Base-by-base conservation (phyloP, 1,140 invertebrate genomes). In the Hestina assimilis region DNA sequence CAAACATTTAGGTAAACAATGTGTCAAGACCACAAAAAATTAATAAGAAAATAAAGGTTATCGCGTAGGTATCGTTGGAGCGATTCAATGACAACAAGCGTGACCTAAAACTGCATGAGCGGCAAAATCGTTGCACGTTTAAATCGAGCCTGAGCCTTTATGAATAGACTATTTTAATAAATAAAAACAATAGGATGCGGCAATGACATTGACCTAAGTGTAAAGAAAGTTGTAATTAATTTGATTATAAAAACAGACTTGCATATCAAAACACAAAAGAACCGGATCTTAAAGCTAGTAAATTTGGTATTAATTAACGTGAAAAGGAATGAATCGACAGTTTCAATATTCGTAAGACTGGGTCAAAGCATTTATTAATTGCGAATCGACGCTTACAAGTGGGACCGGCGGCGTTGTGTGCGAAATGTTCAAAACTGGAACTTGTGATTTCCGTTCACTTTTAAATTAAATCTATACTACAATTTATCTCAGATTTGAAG, bases 301-400 rank as follows among this genome's bases (percentile, higher is more conserved):
- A 52, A 38, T 35, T 29, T 41, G 12, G 20, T 45, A 84, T 79
- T 81, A 85, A 83, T 85, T 77, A 79, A 66, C 67, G 57, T 47
- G 20, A 52, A 41, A 57, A 52, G 58, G 66, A 78, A 75, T 79
- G 72, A 86, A 64, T 82, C 71, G 71, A 74, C 77, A 75, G 50
- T 73, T 78, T 63, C 55, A 55, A 65, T 56, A 45, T 59, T 43
- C 26, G 14, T 52, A 66, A 72, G 74, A 79, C 71, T 87, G 64
- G 83, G 83, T 84, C 81, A 79, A 55, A 62, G 57, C 64, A 55
- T 79, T 79, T 79, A 77, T 81, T 86, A 82, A 84, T 83, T 80
- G 75, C 73, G 68, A 79, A 83, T 78, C 69, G 62, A 59, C 66
- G 73, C 68, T 71, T 63, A 72, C 72, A 73, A 79, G 71, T 82